Evolutionary conservation across 2,888 invertebrate genomes (phyloP).

Genomic region (Gnatocerus cornutus): DNA sequence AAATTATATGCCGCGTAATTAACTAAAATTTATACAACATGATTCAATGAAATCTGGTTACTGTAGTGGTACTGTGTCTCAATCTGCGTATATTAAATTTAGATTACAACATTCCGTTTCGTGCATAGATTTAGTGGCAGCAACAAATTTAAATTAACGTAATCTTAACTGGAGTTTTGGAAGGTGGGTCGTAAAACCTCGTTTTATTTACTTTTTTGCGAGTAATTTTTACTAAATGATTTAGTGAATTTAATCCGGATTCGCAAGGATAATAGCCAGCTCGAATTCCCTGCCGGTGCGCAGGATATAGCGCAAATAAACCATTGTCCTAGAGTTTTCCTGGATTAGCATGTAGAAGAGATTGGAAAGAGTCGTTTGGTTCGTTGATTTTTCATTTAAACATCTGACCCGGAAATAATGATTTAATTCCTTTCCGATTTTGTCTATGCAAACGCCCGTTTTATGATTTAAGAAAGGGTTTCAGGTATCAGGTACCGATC

Average conservation of each 20-base stretch:
- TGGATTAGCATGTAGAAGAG: constrained; percentile 64
- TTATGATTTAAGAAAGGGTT: constrained; percentile 14
- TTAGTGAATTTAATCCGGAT: constrained; percentile 60
- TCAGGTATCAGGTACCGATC: constrained; percentile 19
- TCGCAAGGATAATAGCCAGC: constrained; percentile 59
- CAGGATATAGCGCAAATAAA: constrained; percentile 63
- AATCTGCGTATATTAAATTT: no score
- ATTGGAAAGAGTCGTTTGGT: constrained; percentile 63
- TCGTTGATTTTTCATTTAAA: constrained; percentile 57
- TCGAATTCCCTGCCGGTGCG: constrained; percentile 59
- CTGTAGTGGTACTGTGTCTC: no score
- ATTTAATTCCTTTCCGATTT: constrained; percentile 39
- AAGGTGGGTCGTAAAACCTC: constrained; percentile 7
- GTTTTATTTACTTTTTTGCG: constrained; percentile 25
- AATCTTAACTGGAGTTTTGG: background rate
- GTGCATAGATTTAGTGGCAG: no score
- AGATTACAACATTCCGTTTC: no score
- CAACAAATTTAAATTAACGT: background rate
- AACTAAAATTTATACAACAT: no score
- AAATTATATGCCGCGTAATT: no score
- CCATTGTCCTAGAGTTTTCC: constrained; percentile 67
- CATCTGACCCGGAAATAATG: constrained; percentile 56
- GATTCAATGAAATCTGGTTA: no score
- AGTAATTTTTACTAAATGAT: constrained; percentile 60
- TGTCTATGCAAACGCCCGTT: constrained; percentile 1